phyloP scores from a whole-genome alignment of 2,888 invertebrate species.

The Caenorhabditis sp. region DNA sequence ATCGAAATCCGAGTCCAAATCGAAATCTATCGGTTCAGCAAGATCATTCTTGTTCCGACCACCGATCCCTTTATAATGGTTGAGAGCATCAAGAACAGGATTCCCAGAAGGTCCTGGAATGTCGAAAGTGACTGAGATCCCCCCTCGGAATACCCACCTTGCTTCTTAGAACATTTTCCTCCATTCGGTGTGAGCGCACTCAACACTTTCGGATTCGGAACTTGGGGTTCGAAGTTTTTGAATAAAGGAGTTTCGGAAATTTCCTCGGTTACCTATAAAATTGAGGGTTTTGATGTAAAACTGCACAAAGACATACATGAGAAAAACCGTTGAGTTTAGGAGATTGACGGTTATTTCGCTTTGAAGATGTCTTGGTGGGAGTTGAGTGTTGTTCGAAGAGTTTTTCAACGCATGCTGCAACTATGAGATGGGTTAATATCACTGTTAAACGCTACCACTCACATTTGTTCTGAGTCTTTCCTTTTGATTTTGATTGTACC shows the following conservation, averaged over 20 bases:
- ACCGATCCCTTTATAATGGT: conserved; percentile 66
- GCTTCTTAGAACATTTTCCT: conserved; percentile 50
- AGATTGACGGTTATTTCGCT: conserved; percentile 21
- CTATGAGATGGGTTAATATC: neutral
- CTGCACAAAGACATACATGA: conserved; percentile 13
- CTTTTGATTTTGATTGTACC: conserved; percentile 30
- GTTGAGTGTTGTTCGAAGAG: conserved; percentile 43
- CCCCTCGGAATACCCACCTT: conserved; percentile 9
- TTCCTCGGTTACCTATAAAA: conserved; percentile 39
- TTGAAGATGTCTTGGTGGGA: conserved; percentile 1
- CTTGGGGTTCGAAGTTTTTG: conserved; percentile 68
- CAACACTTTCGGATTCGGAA: conserved; percentile 56
- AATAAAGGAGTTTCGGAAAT: conserved; percentile 69
- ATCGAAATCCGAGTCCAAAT: conserved; percentile 79
- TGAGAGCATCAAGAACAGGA: conserved; percentile 72
- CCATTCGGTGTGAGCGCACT: conserved; percentile 19
- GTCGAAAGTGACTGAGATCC: neutral
- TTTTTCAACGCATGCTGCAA: conserved; percentile 38
- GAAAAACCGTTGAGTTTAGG: conserved; percentile 38
- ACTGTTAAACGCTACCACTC: neutral
- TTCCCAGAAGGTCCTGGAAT: conserved; percentile 74
- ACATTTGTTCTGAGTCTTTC: conserved; percentile 35
- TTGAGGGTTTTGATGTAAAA: neutral
- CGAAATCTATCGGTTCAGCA: conserved; percentile 71
- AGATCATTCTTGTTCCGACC: conserved; percentile 68